These are phyloP conservation scores for Cacoxenus indagator DNA, from an alignment of 2,888 invertebrate species.

Conservation along the genomic window DNA sequence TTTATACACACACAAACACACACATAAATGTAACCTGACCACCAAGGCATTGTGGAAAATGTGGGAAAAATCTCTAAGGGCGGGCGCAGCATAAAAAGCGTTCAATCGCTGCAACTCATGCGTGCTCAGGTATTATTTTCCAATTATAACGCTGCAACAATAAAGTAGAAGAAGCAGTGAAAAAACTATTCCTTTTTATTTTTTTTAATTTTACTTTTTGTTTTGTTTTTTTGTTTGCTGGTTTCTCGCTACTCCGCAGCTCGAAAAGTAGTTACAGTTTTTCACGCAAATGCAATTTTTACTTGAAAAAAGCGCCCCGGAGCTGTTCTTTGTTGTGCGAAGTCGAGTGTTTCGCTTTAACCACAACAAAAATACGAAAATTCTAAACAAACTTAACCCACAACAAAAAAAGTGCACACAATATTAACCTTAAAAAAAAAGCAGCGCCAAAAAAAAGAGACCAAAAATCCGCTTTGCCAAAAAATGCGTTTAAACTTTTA, in stretches of 20 bases:
- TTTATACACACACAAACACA: neutral
- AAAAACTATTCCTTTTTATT: neutral
- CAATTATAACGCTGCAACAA: neutral
- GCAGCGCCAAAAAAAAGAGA: neutral
- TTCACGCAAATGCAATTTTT: neutral
- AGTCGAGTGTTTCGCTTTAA: no score
- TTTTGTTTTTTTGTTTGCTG: neutral
- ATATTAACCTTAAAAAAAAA: neutral
- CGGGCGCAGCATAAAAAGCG: no score
- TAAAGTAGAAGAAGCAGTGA: neutral
- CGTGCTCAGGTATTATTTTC: conserved; percentile 5
- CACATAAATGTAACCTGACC: no score
- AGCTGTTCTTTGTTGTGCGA: no score
- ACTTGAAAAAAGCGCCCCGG: neutral
- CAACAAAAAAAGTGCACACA: neutral
- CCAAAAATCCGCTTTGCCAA: neutral
- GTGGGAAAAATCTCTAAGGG: no score
- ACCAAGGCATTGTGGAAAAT: no score
- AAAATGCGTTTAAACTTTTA: conserved; percentile 6
- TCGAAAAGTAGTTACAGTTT: neutral
- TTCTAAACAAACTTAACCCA: neutral
- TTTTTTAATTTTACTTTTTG: neutral
- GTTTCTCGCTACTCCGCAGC: neutral
- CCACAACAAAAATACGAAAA: no score
- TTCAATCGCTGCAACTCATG: neutral